A percentile compares a stretch with the other conserved stretches of the same genome.
Evolutionary conservation across 2,888 invertebrate species (phyloP).

Genomic region (Amphipoea lucens): DNA sequence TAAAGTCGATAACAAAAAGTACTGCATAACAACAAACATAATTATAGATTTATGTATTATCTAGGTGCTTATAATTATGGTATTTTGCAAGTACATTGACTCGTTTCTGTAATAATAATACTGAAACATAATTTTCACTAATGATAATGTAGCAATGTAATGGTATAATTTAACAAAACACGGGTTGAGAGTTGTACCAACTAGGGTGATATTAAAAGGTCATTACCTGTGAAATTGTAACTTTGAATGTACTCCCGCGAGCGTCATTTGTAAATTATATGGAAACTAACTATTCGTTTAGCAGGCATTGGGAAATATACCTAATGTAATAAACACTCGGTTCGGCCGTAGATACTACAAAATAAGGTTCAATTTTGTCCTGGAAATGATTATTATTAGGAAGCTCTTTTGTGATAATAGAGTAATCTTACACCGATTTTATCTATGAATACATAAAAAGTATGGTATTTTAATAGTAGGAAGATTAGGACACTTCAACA

Average conservation of each 20-base stretch:
- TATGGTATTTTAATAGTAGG: too few species aligned
- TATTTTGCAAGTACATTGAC: conserved; percentile 3
- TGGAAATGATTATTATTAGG: neutral
- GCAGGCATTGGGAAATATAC: neutral
- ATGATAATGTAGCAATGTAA: conserved; percentile 52
- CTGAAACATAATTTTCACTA: conserved; percentile 35
- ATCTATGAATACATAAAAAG: neutral
- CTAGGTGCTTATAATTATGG: neutral
- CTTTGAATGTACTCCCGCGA: conserved; percentile 64
- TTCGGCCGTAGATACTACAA: neutral
- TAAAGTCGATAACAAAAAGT: neutral
- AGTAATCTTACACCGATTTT: neutral
- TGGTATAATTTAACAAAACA: conserved; percentile 56
- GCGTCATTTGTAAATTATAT: conserved; percentile 62
- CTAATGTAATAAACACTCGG: neutral
- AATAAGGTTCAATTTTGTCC: neutral
- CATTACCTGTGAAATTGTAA: conserved; percentile 67
- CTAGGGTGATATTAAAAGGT: conserved; percentile 68
- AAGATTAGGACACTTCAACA: too few species aligned
- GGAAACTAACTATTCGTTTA: conserved; percentile 40
- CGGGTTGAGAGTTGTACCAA: conserved; percentile 52
- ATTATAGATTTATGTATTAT: neutral
- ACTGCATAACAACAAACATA: neutral
- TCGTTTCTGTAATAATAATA: conserved; percentile 4
- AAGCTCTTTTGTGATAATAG: too few species aligned